Evolutionary conservation across 2,113 vertebrate species (phyloP), one percentile per base, ranked within the genome.

Genomic region (Xyrauchen texanus): DNA sequence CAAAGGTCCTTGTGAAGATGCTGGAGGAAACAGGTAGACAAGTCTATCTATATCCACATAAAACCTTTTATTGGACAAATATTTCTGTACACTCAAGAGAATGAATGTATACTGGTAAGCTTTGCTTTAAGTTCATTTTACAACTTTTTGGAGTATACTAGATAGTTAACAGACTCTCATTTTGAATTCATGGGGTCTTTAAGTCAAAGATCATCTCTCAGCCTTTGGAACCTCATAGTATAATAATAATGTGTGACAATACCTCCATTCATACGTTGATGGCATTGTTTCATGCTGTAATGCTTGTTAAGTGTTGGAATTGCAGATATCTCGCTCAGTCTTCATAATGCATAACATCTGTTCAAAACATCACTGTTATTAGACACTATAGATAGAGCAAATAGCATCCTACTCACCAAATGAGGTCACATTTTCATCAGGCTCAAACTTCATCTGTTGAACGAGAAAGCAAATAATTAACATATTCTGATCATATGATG

Each of bases 231-330:
- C 12, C 5, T 57, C 12, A 57, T 13, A n/a, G 11, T 55, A 12
- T 58, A n/a, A 34, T 34, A 34, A 15, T 15, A 15, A 5, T 6
- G 11, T 5, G 21, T 34, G 8, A 4, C 15, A n/a, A 61, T 91
- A 98, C 97, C 94, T 96, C 96, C 95, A 99, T 98, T 73, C 96
- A 90, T 84, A 99, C 81, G 78, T 98, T 97, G 15, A 99, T 96
- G 84, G 91, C 94, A 83, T 98, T 98, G 91, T 96, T 98, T 80
- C 96, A 93, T 7, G 94, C 87, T 9, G 90, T 93, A 83, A 99
- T 94, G 91, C 93, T 97, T 88, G 95, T 94, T 6, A 93, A 89
- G 69, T 98, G 98, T 77, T 98, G 97, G 85, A 99, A 99, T 73
- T 97, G 91, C 61, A 99, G 86, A 83, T 99, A 97, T 92, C 98